Evolutionary conservation across 2,797 vertebrate species (phyloP).

Genomic region (Phoebastria nigripes): DNA sequence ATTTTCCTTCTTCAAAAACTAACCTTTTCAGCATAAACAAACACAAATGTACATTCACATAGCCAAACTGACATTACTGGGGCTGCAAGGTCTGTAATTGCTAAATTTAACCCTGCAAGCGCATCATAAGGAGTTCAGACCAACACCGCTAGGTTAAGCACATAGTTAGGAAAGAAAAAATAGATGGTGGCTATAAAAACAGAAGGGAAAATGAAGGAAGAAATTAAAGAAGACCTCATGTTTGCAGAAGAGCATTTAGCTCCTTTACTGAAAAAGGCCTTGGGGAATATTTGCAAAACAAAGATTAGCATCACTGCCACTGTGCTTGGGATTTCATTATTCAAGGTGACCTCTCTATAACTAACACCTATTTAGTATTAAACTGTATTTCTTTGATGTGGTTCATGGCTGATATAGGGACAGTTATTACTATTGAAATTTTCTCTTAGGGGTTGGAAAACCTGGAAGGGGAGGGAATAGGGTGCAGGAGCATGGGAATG

Average conservation of each 20-base stretch:
- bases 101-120: background rate
- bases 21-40: background rate
- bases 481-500: background rate
- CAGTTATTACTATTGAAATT: background rate
- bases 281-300: constrained; percentile 33
- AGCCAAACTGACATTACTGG: background rate
- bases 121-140: background rate
- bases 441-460: background rate
- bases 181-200: background rate
- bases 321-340: background rate
- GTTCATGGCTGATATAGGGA: background rate
- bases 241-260: background rate
- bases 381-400: background rate
- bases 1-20: background rate
- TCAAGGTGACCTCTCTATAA: background rate
- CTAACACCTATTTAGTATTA: background rate
- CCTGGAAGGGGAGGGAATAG: background rate
- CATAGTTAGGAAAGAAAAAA: background rate
- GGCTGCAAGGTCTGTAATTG: background rate
- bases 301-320: background rate
- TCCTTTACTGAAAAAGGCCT: background rate
- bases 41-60: background rate
- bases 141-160: background rate
- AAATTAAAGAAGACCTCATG: background rate
- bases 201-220: background rate